Evolutionary conservation across 2,113 vertebrate genomes (phyloP), one percentile per base, ranked within the genome.

Genomic region (Tetrax tetrax): DNA sequence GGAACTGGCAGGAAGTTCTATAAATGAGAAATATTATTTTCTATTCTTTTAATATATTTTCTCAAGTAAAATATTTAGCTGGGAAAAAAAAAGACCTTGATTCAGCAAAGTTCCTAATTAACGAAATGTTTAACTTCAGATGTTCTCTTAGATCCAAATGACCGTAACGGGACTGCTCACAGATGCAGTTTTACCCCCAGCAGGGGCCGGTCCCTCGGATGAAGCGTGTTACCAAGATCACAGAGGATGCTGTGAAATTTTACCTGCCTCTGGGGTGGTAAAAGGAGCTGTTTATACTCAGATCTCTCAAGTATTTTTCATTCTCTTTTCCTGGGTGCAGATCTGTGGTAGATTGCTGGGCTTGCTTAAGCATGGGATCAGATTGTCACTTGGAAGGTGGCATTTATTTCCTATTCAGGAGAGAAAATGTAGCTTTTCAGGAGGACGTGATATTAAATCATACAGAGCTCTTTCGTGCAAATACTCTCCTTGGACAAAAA

Each of bases 11-110:
- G 50, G 7, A 69, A 91, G 66, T 35, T 84, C 65, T 89, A 56
- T 70, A 96, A 91, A 91, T 65, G 54, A 93, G 61, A 93, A 82
- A 85, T 89, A 92, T 21, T 87, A 28, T 78, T n/a, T 92, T 91
- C 37, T 60, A 19, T 38, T 53, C 10, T 60, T 79, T 79, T 61
- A 70, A 54, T 89, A 9, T 69, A 77, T 87, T 47, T 83, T 89
- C 53, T 69, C n/a, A 43, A 63, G 48, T 92, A 79, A 83, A 94
- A 82, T 79, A 84, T 75, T 87, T 69, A 79, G 18, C 48, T 82
- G 22, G 3, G 51, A 57, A 80, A 83, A 57, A 80, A 83, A 88
- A 10, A 56, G 6, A 60, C 23, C 38, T 88, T 76, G 41, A 77
- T 65, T 90, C 75, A 83, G 71, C 74, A 45, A 85, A 71, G 19